Evolutionary conservation across 2,113 vertebrate genomes (phyloP).

Genomic region (Vulpes vulpes): DNA sequence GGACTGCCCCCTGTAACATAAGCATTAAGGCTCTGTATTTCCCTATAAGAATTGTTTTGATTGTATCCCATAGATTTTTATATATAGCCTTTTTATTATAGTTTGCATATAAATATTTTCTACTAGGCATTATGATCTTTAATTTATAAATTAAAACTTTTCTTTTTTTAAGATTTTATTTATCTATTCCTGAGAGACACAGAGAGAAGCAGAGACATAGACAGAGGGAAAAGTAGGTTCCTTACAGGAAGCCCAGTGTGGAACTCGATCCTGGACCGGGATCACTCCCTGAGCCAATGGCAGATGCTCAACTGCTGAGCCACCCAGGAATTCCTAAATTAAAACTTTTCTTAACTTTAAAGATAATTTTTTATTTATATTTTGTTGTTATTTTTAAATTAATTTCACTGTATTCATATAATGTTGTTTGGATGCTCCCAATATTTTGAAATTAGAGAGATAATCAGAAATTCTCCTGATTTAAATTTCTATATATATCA

Average conservation of each 20-base stretch:
- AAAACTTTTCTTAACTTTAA: background rate
- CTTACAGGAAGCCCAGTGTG: no score
- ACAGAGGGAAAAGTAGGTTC: no score
- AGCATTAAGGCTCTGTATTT: background rate
- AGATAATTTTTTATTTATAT: background rate
- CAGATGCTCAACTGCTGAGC: no score
- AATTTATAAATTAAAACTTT: background rate
- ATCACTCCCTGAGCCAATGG: no score
- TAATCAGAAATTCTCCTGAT: background rate
- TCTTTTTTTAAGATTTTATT: background rate
- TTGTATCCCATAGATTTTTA: background rate
- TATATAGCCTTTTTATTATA: background rate
- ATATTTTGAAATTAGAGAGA: background rate
- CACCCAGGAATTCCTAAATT: background rate
- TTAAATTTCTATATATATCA: background rate
- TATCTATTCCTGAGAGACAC: no score
- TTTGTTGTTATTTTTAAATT: background rate
- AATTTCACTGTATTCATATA: background rate
- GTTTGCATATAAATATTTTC: background rate
- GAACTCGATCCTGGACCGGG: no score
- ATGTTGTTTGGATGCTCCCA: background rate
- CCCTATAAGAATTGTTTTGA: background rate
- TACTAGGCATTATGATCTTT: background rate
- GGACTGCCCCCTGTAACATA: background rate
- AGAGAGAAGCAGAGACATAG: no score